Evolutionary conservation across 2,113 vertebrate genomes (phyloP), one percentile per base, ranked within the genome.

Genomic region (Rhabdornis inornatus): DNA sequence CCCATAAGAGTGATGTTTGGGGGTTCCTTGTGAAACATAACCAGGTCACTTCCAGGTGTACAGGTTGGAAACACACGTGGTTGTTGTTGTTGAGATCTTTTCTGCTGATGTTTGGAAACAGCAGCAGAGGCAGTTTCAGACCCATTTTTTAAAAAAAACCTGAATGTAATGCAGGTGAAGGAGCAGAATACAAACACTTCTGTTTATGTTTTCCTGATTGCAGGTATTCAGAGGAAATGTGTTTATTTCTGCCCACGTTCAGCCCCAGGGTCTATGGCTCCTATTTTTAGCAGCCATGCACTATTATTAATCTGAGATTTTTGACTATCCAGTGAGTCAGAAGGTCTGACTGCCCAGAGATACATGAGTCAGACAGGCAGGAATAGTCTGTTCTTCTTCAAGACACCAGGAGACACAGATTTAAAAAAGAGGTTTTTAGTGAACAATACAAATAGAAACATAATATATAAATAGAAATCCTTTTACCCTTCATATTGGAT

Each of bases 361-460:
- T 94, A 59, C 44, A 15, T 98, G 98, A 98, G 87, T 98, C 98
- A 97, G 97, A 95, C 74, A 87, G 92, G 94, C 97, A 98, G 95
- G 96, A 97, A 97, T 96, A 96, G 92, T 93, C 89, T 97, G 91
- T 95, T 97, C 96, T 79, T 94, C 95, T 92, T 94, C 92, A 95
- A 91, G 94, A 65, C 86, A 91, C 94, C 88, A 65, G 87, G 96
- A 97, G 96, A 94, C 31, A 49, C 8, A 79, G 94, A 72, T 92
- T 97, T 94, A 61, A 95, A 96, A 56, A 83, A 83, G 84, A 94
- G 83, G 92, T 91, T 98, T 95, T 91, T 82, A 25, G 68, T 92
- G 92, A 95, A 90, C 71, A 92, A 92, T 85, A 72, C 66, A 92
- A 96, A 94, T 94, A 93, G 96, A 97, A 97, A 88, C 89, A 76